Conservation (phyloP, 2,888 invertebrate species). For the Synergus gifuensis region DNA sequence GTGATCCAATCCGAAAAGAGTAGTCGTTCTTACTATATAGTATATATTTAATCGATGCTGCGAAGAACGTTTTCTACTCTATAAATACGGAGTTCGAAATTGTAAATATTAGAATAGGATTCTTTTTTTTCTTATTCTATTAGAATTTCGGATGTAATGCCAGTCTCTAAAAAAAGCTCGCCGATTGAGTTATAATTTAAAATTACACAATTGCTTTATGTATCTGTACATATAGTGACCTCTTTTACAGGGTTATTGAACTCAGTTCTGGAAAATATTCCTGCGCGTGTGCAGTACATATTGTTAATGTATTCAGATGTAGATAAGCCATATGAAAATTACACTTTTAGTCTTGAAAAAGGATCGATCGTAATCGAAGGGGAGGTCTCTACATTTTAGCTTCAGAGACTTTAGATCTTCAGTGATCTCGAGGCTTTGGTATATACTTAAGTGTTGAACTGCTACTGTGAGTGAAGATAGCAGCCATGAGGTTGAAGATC, state of each 20-base stretch:
- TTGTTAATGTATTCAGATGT: conserved; percentile 7
- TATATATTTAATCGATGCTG: background rate
- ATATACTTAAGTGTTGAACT: conserved; percentile 12
- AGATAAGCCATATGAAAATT: conserved; percentile 19
- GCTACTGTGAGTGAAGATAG: conserved; percentile 27
- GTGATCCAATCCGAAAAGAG: conserved; percentile 2
- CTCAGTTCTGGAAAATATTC: background rate
- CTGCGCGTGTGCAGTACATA: background rate
- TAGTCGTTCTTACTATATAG: background rate
- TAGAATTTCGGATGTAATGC: too few relatives aligned
- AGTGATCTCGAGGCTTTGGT: conserved; percentile 12
- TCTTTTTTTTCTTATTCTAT: background rate
- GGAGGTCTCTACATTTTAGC: conserved; percentile 8
- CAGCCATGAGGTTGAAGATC: conserved; percentile 13
- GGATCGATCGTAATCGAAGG: conserved; percentile 23
- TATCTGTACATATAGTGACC: too few relatives aligned
- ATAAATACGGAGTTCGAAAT: background rate
- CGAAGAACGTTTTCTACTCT: background rate
- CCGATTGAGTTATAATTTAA: too few relatives aligned
- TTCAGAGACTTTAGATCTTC: conserved; percentile 3
- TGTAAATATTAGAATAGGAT: background rate
- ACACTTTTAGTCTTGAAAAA: conserved; percentile 20
- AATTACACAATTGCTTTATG: too few relatives aligned
- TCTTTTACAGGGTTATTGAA: background rate
- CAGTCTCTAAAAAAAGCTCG: too few relatives aligned